Evolutionary conservation across 2,888 invertebrate genomes (phyloP).

Genomic region (Tipula unca): DNA sequence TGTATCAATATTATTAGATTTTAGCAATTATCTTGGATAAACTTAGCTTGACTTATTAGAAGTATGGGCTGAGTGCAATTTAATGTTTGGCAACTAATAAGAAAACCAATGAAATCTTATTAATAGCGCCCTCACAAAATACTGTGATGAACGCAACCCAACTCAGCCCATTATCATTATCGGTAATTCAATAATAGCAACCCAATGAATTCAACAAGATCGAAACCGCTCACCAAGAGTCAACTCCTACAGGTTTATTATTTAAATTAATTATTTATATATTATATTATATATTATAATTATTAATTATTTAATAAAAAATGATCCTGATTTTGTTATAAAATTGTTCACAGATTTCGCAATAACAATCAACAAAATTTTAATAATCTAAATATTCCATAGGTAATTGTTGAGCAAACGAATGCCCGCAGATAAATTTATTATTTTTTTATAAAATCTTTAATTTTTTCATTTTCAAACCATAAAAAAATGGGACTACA

Average conservation of each 20-base stretch:
- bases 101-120: no score
- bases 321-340: constrained; percentile 80
- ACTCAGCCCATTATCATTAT: background rate
- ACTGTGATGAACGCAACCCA: background rate
- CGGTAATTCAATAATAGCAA: background rate
- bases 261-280: no score
- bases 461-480: background rate
- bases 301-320: constrained; percentile 75
- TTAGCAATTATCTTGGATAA: no score
- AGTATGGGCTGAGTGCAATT: no score
- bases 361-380: constrained; percentile 21
- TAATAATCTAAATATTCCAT: background rate
- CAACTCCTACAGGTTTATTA: constrained; percentile 89
- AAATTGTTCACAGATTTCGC: constrained; percentile 66
- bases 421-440: background rate
- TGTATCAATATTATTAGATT: no score
- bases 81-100: no score
- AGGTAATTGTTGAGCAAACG: background rate
- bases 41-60: no score
- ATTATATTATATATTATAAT: no score
- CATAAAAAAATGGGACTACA: background rate
- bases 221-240: constrained; percentile 73
- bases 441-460: background rate
- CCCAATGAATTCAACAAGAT: constrained; percentile 20
- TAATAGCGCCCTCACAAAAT: background rate